Percentiles rank a stretch among this genome's conserved stretches.
These are phyloP conservation scores for Amphilophus citrinellus DNA, from an alignment of 2,113 vertebrate genomes.

Conservation along the genomic window DNA sequence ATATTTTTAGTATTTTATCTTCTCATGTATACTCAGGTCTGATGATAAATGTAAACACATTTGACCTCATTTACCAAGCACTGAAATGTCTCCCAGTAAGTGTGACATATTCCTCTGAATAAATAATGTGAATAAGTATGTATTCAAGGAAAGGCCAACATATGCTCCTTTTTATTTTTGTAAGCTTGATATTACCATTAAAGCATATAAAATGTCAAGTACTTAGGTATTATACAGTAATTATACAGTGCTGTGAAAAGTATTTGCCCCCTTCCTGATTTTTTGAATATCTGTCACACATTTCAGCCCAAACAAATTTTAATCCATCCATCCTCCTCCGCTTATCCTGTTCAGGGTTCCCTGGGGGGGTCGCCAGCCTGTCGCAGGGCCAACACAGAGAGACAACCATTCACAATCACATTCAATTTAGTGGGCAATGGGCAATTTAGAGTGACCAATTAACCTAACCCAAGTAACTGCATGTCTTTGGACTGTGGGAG, in stretches of 20 bases:
- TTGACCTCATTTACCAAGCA: constrained; percentile 34
- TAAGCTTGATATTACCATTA: constrained; percentile 10
- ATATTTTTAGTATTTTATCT: constrained; percentile 9
- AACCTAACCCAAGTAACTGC: too few species aligned
- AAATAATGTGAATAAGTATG: constrained; percentile 5
- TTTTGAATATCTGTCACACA: neutral
- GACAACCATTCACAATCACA: too few species aligned
- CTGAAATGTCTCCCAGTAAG: neutral
- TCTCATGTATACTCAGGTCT: neutral
- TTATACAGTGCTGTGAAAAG: neutral
- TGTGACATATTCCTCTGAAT: constrained; percentile 32
- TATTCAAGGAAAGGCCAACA: neutral
- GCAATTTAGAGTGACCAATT: too few species aligned
- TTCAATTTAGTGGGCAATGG: too few species aligned
- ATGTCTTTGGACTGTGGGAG: too few species aligned
- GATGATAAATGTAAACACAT: constrained; percentile 27
- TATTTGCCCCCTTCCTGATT: neutral
- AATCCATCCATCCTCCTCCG: too few species aligned
- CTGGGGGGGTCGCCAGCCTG: too few species aligned
- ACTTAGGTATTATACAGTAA: neutral
- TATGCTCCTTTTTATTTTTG: neutral
- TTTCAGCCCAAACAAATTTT: neutral
- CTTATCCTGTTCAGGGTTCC: too few species aligned
- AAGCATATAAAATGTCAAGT: rapidly evolving
- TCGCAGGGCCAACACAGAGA: too few species aligned